Base-by-base conservation (phyloP, 2,888 invertebrate genomes). In the Cylloceria caligata region DNA sequence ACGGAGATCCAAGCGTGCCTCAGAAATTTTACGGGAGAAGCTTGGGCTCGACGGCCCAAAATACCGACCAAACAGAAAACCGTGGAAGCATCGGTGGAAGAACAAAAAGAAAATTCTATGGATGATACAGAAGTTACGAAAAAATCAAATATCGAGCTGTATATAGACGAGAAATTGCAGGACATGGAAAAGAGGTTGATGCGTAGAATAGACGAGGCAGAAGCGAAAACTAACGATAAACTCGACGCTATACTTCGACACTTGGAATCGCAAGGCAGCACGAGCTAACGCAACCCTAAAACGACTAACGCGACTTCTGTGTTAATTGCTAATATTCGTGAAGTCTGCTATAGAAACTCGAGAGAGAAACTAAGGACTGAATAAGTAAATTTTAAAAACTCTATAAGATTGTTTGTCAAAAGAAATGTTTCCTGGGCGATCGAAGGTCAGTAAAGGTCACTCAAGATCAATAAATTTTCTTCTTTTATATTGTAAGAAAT, bases 141-240 rank as follows among this genome's bases (percentile, higher is more conserved):
- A 19, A 52, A 4, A 30, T 36, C 9, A 5, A 73, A 34, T 24
- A 83, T 83, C 13, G 85, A 88, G 83, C 73, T 79, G n/a, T 91
- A 91, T 64, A 90, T 93, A 68, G 91, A 93, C 78, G 84, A 86
- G 39, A 90, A 91, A 84, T 89, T 93, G 30, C 60, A 69, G 30
- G 89, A 90, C 39, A 88, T 93, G 84, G 93, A 93, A 76, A 80
- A 80, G 67, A 90, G 86, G 86, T 68, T 93, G 21, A 88, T 87
- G 76, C 80, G 88, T 67, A 89, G 86, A 84, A 88, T 93, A 47
- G 86, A 90, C 42, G 86, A 89, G 57, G 83, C 91, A 42, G 93
- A 93, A 81, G 80, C 80, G 42, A 89, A 84, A 55, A 92, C 88
- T 21, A 92, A 89, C 83, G 80, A 88, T 77, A 93, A 93, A 87